Percentiles rank a stretch among this genome's conserved stretches.
Evolutionary conservation across 1,140 invertebrate species (phyloP).

Genomic region (Tetramorium parvispinum): DNA sequence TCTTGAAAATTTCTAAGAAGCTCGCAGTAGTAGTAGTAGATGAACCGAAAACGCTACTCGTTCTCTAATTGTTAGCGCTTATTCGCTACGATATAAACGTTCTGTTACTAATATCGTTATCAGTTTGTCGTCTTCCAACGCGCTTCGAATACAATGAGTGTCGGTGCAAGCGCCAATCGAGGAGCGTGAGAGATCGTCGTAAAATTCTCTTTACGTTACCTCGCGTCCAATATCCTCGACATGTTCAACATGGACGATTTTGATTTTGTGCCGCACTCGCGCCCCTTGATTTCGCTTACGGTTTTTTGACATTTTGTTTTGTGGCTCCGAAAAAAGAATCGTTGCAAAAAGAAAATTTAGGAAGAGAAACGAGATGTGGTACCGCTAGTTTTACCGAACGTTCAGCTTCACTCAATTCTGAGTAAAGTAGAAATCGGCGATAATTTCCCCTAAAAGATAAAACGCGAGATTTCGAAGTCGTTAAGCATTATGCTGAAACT

Average conservation of each 20-base stretch:
- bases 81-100: slow-evolving; percentile 54
- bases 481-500: slow-evolving; percentile 62
- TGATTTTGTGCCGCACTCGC: slow-evolving; percentile 17
- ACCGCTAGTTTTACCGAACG: background rate
- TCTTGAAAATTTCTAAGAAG: slow-evolving; percentile 45
- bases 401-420: background rate
- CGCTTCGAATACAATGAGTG: slow-evolving; percentile 32
- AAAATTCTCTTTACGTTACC: background rate
- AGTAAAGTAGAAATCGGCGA: background rate
- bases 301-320: background rate
- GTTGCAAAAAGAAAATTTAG: background rate
- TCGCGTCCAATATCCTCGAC: background rate
- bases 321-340: background rate
- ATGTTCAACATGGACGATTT: slow-evolving; percentile 8
- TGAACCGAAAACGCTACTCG: slow-evolving; percentile 50
- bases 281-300: background rate
- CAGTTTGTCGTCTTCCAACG: slow-evolving; percentile 7
- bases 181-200: background rate
- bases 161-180: background rate
- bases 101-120: background rate
- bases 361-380: background rate
- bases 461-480: slow-evolving; percentile 29
- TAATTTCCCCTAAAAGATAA: background rate
- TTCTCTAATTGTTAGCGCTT: slow-evolving; percentile 34
- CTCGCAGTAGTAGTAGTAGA: slow-evolving; percentile 30